phyloP scores from a whole-genome alignment of 2,797 vertebrate genomes.

The Neosalanx taihuensis region DNA sequence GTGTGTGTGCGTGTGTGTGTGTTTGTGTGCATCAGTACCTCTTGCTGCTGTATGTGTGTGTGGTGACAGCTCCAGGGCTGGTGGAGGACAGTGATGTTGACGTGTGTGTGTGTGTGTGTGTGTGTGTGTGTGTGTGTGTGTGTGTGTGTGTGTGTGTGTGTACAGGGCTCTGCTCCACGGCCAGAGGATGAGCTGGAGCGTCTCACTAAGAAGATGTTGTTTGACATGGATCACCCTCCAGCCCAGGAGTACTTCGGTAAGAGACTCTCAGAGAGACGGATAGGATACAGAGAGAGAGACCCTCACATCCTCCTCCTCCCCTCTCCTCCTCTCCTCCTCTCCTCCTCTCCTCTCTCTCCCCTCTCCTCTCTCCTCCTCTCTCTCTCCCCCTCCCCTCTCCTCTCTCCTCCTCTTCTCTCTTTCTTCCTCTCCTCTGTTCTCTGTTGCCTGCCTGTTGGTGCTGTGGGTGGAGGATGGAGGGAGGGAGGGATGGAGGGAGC shows the following conservation, averaged over 20 bases:
- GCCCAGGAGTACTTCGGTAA: constrained; percentile 96
- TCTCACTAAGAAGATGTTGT: constrained; percentile 98
- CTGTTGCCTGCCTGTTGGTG: neutral
- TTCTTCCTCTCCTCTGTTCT: neutral
- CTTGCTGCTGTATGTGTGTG: neutral
- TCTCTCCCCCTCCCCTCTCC: constrained; percentile 11
- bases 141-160: neutral
- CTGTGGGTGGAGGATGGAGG: constrained; percentile 21
- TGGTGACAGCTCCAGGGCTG: neutral
- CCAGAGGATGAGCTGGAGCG: constrained; percentile 96
- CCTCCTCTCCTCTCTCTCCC: neutral
- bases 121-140: constrained; percentile 4
- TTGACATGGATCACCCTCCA: constrained; percentile 97
- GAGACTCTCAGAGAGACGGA: too few relatives aligned
- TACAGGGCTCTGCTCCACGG: constrained; percentile 77
- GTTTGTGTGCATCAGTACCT: neutral
- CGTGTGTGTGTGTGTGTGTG: neutral
- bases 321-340: neutral
- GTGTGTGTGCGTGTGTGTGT: neutral
- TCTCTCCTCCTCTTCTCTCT: neutral
- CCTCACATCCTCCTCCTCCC: neutral
- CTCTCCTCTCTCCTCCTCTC: constrained; percentile 12
- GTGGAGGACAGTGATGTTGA: neutral
- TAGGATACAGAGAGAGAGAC: constrained; percentile 14
- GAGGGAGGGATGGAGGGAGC: constrained; percentile 10